phyloP scores from a whole-genome alignment of 2,113 vertebrate species.

The Bubo scandiacus region DNA sequence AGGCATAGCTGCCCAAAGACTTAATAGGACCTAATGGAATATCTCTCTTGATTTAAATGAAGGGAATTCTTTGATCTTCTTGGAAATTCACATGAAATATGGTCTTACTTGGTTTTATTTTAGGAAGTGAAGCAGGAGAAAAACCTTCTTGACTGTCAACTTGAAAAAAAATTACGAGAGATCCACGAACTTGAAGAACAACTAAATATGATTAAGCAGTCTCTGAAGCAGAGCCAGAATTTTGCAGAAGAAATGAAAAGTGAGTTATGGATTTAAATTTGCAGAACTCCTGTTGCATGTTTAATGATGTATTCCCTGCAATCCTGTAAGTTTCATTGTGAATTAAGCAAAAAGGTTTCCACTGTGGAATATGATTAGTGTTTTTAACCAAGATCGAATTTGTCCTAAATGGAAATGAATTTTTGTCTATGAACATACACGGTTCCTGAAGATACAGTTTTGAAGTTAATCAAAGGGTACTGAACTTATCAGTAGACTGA shows the following conservation, averaged over 20 bases:
- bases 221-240: constrained; percentile 78
- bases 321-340: not conserved
- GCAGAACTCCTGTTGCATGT: not conserved
- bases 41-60: not conserved
- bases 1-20: not conserved
- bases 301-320: not conserved
- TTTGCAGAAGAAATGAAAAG: constrained; percentile 84
- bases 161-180: constrained; percentile 76
- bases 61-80: not conserved
- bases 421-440: not conserved
- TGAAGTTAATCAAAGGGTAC: not conserved
- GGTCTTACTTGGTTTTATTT: not conserved
- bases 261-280: constrained; percentile 51
- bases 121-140: constrained; percentile 85
- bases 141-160: constrained; percentile 68
- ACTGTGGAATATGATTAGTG: not conserved
- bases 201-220: constrained; percentile 71
- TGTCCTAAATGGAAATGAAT: not conserved
- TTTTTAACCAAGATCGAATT: not conserved
- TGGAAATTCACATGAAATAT: not conserved
- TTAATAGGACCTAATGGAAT: not conserved
- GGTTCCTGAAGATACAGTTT: not conserved
- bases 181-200: constrained; percentile 82
- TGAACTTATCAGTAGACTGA: not conserved
- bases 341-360: not conserved